Conservation (phyloP, 2,888 invertebrate species). For the Tetranychus piercei region DNA sequence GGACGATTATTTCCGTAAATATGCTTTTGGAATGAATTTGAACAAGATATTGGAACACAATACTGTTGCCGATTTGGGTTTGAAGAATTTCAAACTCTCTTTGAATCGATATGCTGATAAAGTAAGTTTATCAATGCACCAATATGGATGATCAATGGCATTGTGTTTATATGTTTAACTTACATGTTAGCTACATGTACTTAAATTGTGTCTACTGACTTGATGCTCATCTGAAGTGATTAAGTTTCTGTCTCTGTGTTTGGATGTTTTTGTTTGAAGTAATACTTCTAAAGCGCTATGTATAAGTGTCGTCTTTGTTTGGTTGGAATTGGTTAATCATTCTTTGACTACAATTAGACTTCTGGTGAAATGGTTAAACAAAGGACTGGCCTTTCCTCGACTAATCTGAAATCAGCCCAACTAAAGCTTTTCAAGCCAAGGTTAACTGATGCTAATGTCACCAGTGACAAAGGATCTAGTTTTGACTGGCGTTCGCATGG, state of each 20-base stretch:
- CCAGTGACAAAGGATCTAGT: constrained; percentile 22
- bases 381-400: background rate
- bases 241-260: no score
- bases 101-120: constrained; percentile 13
- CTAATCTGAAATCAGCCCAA: background rate
- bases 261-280: no score
- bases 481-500: constrained; percentile 69
- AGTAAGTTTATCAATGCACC: background rate
- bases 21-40: constrained; percentile 15
- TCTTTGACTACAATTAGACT: background rate
- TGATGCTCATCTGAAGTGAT: no score
- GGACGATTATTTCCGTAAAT: constrained; percentile 13
- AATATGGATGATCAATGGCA: background rate
- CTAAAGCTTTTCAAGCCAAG: background rate
- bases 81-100: constrained; percentile 4
- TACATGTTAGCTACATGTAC: no score
- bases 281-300: no score
- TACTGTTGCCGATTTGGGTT: background rate
- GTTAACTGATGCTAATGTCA: background rate
- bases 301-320: no score
- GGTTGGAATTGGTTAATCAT: background rate
- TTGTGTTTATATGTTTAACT: no score
- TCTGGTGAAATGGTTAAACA: background rate
- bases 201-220: no score
- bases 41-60: constrained; percentile 15